These are phyloP conservation scores for Ciona savignyi DNA, from an alignment of 23 tunicate genomes.

Conservation along the genomic window DNA sequence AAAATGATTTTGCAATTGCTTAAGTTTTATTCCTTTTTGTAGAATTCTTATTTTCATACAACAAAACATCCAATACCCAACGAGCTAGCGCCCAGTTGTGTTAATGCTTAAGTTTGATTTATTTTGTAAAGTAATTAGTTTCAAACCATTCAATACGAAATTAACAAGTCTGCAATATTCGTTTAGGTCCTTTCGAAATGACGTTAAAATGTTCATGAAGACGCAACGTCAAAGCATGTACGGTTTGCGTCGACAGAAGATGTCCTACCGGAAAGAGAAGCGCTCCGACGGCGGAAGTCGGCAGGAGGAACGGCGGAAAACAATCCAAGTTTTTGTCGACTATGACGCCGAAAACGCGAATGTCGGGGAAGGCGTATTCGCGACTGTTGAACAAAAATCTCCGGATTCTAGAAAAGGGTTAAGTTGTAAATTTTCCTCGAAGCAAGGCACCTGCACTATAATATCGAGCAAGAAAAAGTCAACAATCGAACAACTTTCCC, in stretches of 20 bases:
- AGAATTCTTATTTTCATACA: too few species aligned
- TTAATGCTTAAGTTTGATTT: too few species aligned
- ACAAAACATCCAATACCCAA: too few species aligned
- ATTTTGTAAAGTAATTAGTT: too few species aligned
- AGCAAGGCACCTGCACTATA: constrained; percentile 6
- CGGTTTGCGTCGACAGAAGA: constrained; percentile 19
- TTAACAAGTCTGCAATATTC: not conserved
- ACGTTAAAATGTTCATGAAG: constrained; percentile 19
- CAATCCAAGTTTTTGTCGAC: constrained; percentile 40
- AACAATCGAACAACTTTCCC: not conserved
- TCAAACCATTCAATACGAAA: not conserved
- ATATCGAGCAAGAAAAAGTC: not conserved
- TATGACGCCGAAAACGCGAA: constrained; percentile 19
- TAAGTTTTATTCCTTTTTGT: too few species aligned
- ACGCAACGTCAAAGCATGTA: constrained; percentile 15
- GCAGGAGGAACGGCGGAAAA: constrained; percentile 49
- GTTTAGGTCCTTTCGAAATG: constrained; percentile 32
- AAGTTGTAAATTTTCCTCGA: not conserved
- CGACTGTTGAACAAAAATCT: not conserved
- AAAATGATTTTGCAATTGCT: too few species aligned
- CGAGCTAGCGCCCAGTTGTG: too few species aligned
- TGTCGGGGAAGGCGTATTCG: constrained; percentile 4
- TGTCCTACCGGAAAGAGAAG: constrained; percentile 11
- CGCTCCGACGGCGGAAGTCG: constrained; percentile 19
- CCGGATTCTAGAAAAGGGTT: not conserved